Conservation (phyloP, 2,797 vertebrate genomes). For the Cyclopterus lumpus region DNA sequence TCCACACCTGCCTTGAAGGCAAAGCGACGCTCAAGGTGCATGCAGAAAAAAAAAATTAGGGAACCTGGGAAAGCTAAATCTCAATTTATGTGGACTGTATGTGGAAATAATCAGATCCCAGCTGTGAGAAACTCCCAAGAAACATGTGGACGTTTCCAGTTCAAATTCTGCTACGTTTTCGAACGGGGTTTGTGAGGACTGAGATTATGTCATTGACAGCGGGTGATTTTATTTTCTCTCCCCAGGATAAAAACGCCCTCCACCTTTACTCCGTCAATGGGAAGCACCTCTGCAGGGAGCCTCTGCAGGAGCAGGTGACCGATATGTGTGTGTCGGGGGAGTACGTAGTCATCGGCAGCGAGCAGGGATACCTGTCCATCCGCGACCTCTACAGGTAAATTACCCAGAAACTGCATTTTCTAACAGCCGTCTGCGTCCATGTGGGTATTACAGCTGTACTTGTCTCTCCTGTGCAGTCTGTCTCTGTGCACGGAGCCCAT, state of each 20-base stretch:
- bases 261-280: slow-evolving; percentile 97
- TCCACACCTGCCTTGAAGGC: slow-evolving; percentile 92
- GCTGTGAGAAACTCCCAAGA: not conserved
- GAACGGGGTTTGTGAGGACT: no score
- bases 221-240: not conserved
- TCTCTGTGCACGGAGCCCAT: slow-evolving; percentile 87
- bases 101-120: not conserved
- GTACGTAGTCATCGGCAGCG: slow-evolving; percentile 90
- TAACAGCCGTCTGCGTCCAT: not conserved
- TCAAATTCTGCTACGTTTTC: no score
- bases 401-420: fast-evolving
- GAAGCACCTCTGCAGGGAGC: slow-evolving; percentile 89
- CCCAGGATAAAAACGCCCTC: slow-evolving; percentile 93
- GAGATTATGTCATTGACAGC: not conserved
- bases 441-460: not conserved
- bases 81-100: no score
- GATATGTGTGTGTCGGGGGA: slow-evolving; percentile 94
- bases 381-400: slow-evolving; percentile 92
- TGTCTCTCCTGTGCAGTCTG: slow-evolving; percentile 79
- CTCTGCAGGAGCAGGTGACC: slow-evolving; percentile 92
- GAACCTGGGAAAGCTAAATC: no score
- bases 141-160: not conserved
- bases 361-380: slow-evolving; percentile 94
- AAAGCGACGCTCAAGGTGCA: slow-evolving; percentile 93
- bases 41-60: not conserved